phyloP scores from a whole-genome alignment of 2,113 vertebrate genomes.

The Sorex araneus region DNA sequence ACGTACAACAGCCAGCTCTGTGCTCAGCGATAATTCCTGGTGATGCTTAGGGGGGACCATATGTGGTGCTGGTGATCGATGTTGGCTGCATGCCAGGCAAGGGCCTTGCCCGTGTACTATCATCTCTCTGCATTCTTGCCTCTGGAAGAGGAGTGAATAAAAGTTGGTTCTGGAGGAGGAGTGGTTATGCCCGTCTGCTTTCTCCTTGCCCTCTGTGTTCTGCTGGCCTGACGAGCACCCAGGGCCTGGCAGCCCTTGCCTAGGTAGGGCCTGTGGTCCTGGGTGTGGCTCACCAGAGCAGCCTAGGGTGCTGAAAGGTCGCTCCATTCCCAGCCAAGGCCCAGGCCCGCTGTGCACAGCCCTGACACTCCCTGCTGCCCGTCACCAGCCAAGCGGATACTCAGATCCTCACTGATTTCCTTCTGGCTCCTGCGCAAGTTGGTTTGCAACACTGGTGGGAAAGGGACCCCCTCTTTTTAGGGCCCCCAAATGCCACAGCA shows the following conservation, averaged over 20 bases:
- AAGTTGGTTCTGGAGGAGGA: not conserved
- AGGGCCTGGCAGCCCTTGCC: not conserved
- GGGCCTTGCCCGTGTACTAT: too few species aligned
- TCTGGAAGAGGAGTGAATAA: not conserved
- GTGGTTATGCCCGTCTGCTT: not conserved
- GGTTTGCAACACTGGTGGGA: not conserved
- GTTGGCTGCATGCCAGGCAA: too few species aligned
- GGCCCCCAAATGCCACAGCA: not conserved
- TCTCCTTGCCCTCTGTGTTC: not conserved
- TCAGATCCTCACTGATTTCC: not conserved
- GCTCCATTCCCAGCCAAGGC: too few species aligned
- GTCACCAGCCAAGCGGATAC: not conserved
- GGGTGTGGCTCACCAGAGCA: not conserved
- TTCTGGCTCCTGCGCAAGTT: not conserved
- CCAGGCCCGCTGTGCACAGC: not conserved
- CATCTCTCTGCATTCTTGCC: too few species aligned
- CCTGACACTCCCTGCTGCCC: not conserved
- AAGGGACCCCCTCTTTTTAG: not conserved
- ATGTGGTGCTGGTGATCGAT: too few species aligned
- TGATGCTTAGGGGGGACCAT: too few species aligned
- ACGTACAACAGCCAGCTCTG: too few species aligned
- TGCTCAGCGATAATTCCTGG: too few species aligned
- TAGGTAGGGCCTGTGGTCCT: not conserved
- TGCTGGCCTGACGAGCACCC: not conserved
- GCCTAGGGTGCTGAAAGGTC: not conserved